A percentile compares a stretch with the other conserved stretches of the same genome.
These are phyloP conservation scores for Andinoacara biseriatus DNA, from an alignment of 2,113 vertebrate genomes.

Conservation along the genomic window DNA sequence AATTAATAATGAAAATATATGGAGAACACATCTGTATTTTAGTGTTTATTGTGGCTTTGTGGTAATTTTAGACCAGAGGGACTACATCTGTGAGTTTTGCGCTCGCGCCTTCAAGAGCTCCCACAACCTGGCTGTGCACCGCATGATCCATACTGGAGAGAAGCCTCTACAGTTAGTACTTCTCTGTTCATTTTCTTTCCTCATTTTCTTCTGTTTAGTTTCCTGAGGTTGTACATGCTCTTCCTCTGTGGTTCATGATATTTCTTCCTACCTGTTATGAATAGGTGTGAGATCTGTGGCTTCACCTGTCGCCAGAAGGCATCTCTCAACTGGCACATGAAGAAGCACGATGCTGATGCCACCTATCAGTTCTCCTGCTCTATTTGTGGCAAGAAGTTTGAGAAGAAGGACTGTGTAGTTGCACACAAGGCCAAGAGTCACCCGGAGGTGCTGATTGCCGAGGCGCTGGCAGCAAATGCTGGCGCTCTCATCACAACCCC, in stretches of 20 bases:
- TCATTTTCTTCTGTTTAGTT: not conserved
- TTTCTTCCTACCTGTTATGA: not conserved
- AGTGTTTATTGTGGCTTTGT: slow-evolving; percentile 2
- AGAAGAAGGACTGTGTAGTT: slow-evolving; percentile 99
- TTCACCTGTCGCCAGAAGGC: slow-evolving; percentile 99
- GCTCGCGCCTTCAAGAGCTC: slow-evolving; percentile 98
- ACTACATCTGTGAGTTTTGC: slow-evolving; percentile 99
- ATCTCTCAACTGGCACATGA: slow-evolving; percentile 99
- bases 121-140: slow-evolving; percentile 96
- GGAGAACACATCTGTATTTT: not conserved
- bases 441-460: slow-evolving; percentile 95
- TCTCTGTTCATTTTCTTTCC: not conserved
- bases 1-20: not conserved
- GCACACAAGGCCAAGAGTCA: slow-evolving; percentile 98
- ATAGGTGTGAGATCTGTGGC: slow-evolving; percentile 97
- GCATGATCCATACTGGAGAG: slow-evolving; percentile 99
- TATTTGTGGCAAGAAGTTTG: slow-evolving; percentile 98
- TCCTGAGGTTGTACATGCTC: not conserved
- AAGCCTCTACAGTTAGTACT: slow-evolving; percentile 95
- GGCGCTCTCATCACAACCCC: slow-evolving; percentile 94
- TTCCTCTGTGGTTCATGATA: not conserved
- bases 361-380: slow-evolving; percentile 98
- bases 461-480: slow-evolving; percentile 95
- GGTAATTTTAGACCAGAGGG: slow-evolving; percentile 87
- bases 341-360: slow-evolving; percentile 97